Evolutionary conservation across 1,140 invertebrate genomes (phyloP), one percentile per base, ranked within the genome.

Genomic region (Polypedilum pembai): DNA sequence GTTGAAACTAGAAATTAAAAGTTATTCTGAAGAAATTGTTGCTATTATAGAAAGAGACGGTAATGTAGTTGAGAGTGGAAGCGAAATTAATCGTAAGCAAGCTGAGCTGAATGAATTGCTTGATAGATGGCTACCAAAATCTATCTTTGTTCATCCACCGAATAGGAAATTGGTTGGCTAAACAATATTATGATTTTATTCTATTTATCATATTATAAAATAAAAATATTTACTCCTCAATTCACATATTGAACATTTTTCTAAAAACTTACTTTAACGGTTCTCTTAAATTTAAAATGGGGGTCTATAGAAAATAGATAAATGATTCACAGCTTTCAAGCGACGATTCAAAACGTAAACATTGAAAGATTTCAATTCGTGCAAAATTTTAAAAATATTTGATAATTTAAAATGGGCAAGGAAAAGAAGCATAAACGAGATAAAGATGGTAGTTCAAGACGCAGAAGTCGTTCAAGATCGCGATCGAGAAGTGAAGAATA

Each of bases 121-220:
- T 21, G 79, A 81, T 72, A 78, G 81, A 21, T 80, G 81, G 15
- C 78, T 82, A 75, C 81, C 81, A 69, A 82, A 82, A 15, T 79
- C 80, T 73, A 81, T 82, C 24, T 82, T 82, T 77, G 80, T 82
- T 66, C 77, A 69, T 69, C 45, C 45, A 56, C 12, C 45, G 4
- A 56, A 56, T 15, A 56, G 45, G 15, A 56, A 69, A 20, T 20
- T 18, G 65, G 20, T 18, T 15, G 10, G 1, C 3, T 56, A 56
- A n/a, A n/a, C n/a, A n/a, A n/a, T n/a, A 15, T 56, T 56, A 8
- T 15, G 1, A 56, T 56, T 56, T 17, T 56, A 66, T 45, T 45
- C 8, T 3, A 45, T 45, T 45, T 12, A 45, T 45, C 41, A 7
- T 66, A 18, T 17, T 66, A n/a, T 8, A 17, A 66, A 17, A 66